Evolutionary conservation across 2,888 invertebrate genomes (phyloP).

Genomic region (Beris morrisii): DNA sequence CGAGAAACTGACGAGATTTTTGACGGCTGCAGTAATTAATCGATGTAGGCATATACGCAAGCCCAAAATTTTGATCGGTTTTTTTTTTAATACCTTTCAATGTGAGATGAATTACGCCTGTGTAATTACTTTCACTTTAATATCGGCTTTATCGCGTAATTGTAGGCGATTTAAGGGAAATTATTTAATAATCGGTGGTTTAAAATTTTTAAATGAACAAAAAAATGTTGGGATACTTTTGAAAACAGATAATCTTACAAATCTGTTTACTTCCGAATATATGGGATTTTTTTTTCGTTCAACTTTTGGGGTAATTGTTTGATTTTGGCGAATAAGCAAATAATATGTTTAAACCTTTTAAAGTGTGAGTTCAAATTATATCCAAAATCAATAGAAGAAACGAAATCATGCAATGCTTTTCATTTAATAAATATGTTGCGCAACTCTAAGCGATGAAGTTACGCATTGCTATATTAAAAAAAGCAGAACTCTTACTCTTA

Average conservation of each 20-base stretch:
- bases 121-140: constrained; percentile 19
- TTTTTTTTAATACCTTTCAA: too few species aligned
- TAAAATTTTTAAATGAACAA: too few species aligned
- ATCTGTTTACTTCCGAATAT: constrained; percentile 7
- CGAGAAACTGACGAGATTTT: too few species aligned
- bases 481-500: too few species aligned
- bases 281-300: neutral
- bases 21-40: too few species aligned
- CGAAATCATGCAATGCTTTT: too few species aligned
- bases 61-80: too few species aligned
- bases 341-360: constrained; percentile 6
- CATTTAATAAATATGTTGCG: too few species aligned
- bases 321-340: constrained; percentile 3
- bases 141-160: neutral
- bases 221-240: neutral
- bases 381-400: neutral
- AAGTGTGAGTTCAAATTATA: constrained; percentile 22
- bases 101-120: neutral
- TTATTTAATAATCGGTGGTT: constrained; percentile 9
- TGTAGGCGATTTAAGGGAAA: constrained; percentile 1
- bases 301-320: neutral
- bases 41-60: too few species aligned
- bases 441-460: too few species aligned
- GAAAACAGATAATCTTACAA: constrained; percentile 1
- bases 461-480: too few species aligned